phyloP scores from a whole-genome alignment of 2,888 invertebrate species.

The Gisinianus flammeolus region DNA sequence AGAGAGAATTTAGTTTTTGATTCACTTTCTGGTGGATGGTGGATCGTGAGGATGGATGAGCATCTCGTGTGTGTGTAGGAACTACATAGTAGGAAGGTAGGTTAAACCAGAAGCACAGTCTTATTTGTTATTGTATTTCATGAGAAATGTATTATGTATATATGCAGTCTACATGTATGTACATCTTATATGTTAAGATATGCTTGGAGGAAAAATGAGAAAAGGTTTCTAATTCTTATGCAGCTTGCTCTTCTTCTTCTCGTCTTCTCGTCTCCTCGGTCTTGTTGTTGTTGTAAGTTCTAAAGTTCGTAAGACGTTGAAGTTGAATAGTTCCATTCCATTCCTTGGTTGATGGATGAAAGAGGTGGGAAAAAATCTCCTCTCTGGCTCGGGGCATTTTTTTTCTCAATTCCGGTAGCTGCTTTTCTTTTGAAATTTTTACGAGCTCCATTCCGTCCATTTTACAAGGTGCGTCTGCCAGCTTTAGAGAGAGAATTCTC shows the following conservation, averaged over 20 bases:
- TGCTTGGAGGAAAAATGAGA: constrained; percentile 1
- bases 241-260: constrained; percentile 11
- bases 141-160: neutral
- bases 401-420: constrained; percentile 59
- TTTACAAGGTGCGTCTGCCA: constrained; percentile 57
- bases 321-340: constrained; percentile 37
- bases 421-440: constrained; percentile 59
- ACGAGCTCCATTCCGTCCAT: constrained; percentile 58
- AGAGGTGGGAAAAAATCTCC: constrained; percentile 42
- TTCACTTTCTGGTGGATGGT: neutral
- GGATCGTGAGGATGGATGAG: neutral
- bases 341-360: constrained; percentile 27
- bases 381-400: constrained; percentile 52
- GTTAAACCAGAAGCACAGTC: neutral
- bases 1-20: constrained; percentile 5
- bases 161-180: neutral
- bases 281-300: constrained; percentile 17
- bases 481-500: neutral
- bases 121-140: neutral
- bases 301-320: constrained; percentile 23
- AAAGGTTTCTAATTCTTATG: constrained; percentile 13
- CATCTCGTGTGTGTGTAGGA: neutral
- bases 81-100: constrained; percentile 1
- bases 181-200: neutral
- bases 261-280: neutral